These are phyloP conservation scores for Bubo bubo DNA, from an alignment of 2,113 vertebrate genomes.

Conservation along the genomic window DNA sequence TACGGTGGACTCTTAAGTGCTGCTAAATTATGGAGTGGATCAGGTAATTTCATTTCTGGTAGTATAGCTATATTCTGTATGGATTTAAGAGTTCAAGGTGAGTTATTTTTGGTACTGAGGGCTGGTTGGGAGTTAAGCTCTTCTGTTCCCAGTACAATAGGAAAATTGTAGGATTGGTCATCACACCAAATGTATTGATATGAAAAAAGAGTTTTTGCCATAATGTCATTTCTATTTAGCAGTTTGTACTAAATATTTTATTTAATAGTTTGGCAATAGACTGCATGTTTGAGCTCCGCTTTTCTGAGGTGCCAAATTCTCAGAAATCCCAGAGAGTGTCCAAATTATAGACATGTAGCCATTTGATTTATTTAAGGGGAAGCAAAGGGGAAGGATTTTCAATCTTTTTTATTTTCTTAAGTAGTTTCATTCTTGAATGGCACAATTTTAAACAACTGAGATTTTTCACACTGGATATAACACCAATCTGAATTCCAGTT, in stretches of 20 bases:
- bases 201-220: background rate
- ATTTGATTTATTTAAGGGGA: background rate
- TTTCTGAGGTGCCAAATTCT: background rate
- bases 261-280: background rate
- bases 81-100: background rate
- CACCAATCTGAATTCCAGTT: background rate
- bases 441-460: background rate
- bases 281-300: background rate
- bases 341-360: background rate
- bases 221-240: background rate
- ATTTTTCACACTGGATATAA: background rate
- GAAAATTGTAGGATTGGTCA: background rate
- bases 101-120: background rate
- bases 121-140: background rate
- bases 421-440: background rate
- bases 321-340: background rate
- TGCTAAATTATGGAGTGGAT: background rate
- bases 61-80: background rate
- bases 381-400: background rate
- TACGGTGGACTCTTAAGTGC: background rate
- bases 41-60: background rate
- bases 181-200: background rate
- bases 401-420: background rate
- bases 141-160: background rate
- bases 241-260: background rate